Evolutionary conservation across 2,888 invertebrate genomes (phyloP), one percentile per base, ranked within the genome.

Genomic region (Pseudoips prasinana): DNA sequence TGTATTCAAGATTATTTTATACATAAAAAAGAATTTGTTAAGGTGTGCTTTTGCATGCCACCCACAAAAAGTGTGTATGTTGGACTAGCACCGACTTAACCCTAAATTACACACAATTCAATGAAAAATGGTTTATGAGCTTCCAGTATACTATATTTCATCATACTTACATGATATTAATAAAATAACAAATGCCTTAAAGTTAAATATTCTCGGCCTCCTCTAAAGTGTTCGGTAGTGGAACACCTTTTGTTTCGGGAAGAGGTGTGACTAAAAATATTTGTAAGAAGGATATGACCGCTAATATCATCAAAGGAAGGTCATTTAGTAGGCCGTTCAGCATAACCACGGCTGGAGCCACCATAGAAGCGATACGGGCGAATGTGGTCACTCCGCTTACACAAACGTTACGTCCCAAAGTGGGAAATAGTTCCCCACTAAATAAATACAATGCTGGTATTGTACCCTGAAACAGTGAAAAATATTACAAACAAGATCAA

Each of bases 401-500:
- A 1, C 94, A 95, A 8, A 92, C 92, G 63, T 95, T 95, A 8
- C 96, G 87, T 1, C 94, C 90, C 8, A 94, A 89, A 0, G 95
- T 96, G 6, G 96, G 96, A 63, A 92, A 95, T 19, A 95, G 71
- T 74, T 96, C 95, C 0, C 94, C 94, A 6, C 94, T 92, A 66
- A 92, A 94, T 8, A 96, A 86, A 68, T 94, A 95, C 33, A 94
- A 77, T 0, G 92, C 79, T 31, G 89, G 84, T 39, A 88, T 72
- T 0, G 89, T 81, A 6, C 91, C 85, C 91, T 91, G 68, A 25
- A 79, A 76, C 39, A 43, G 33, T 28, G 18, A 25, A 9, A 30
- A 31, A 9, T 19, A 6, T n/a, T n/a, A n/a, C n/a, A n/a, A n/a
- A n/a, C n/a, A n/a, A n/a, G n/a, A n/a, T n/a, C n/a, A n/a, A n/a